A percentile compares a stretch with the other conserved stretches of the same genome.
These are phyloP conservation scores for Meriones unguiculatus DNA, from an alignment of 2,113 vertebrate genomes.

Conservation along the genomic window DNA sequence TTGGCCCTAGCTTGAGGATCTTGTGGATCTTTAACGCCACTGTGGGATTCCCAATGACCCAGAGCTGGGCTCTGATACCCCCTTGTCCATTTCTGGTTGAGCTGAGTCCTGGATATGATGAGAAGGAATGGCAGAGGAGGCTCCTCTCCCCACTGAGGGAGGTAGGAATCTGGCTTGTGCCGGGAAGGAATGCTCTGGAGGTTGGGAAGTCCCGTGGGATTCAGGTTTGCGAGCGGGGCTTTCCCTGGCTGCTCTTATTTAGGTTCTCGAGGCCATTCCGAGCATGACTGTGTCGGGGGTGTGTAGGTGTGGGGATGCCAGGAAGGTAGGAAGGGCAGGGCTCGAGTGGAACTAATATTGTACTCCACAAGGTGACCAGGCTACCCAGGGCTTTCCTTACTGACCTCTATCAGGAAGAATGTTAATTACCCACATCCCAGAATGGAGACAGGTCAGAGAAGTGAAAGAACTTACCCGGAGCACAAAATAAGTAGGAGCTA, in stretches of 20 bases:
- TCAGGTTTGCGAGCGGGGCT: constrained; percentile 25
- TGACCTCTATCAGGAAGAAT: constrained; percentile 8
- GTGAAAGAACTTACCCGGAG: not conserved
- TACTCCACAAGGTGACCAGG: not conserved
- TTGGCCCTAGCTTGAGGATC: not conserved
- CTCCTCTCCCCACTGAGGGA: not conserved
- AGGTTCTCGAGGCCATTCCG: not conserved
- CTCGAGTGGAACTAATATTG: not conserved
- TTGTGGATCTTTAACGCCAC: not conserved
- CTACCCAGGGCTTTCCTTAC: not conserved
- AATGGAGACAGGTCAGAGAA: constrained; percentile 22
- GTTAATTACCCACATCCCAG: not conserved
- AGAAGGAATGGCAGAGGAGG: not conserved
- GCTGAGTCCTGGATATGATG: not conserved
- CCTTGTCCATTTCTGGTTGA: not conserved
- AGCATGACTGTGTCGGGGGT: not conserved
- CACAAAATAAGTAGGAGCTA: constrained; percentile 26
- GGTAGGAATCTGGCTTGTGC: not conserved
- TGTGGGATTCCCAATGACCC: not conserved
- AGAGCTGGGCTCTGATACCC: not conserved
- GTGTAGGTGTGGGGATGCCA: not conserved
- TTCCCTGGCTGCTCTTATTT: constrained; percentile 29
- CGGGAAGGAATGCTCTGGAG: constrained; percentile 22
- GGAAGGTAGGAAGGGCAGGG: constrained; percentile 26
- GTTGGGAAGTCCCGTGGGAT: constrained; percentile 29